Base-by-base conservation (phyloP, 2,888 invertebrate species). In the Liodrosophila aerea region DNA sequence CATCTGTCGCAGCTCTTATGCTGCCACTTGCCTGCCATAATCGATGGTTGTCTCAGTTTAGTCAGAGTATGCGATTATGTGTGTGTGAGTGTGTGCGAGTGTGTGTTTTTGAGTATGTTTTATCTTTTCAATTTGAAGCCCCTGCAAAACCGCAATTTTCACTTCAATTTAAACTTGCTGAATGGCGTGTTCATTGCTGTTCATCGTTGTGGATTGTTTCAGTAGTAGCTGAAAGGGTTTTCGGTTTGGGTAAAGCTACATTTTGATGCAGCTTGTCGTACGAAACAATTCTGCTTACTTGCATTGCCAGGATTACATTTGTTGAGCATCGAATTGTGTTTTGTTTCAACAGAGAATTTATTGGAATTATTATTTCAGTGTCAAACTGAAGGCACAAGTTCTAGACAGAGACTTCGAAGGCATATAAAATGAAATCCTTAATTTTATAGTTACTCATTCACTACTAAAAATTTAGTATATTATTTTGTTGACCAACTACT, bases 81-180 rank as follows among this genome's bases (percentile, higher is more conserved):
- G 18, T 40, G 7, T 39, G 1, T 34, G 11, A 29, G 27, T 11
- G 7, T 22, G 37, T 27, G 7, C 16, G 36, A 12, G 22, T 30
- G 30, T 50, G 30, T 22, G 22, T 22, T 22, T 40, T 29, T 51
- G 53, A 37, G 43, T 16, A 34, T 54, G 33, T 57, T 64, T 53
- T 75, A 58, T 64, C 66, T 59, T 74, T 40, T 58, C 44, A 15
- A 22, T 51, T 69, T 59, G 50, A 50, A 53, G 51, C 39, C 40
- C 13, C 15, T 52, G 59, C 40, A 50, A 22, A 64, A 76, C 84
- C 86, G 54, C 83, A 87, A 66, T 75, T 75, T 82, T 71, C 67
- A 70, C 72, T 81, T 78, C 70, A 77, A 82, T 83, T 86, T 69
- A 64, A 85, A 82, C 60, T 76, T 70, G 76, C 76, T 66, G 64